These are phyloP conservation scores for Tautogolabrus adspersus DNA, from an alignment of 2,113 vertebrate genomes.

Conservation along the genomic window DNA sequence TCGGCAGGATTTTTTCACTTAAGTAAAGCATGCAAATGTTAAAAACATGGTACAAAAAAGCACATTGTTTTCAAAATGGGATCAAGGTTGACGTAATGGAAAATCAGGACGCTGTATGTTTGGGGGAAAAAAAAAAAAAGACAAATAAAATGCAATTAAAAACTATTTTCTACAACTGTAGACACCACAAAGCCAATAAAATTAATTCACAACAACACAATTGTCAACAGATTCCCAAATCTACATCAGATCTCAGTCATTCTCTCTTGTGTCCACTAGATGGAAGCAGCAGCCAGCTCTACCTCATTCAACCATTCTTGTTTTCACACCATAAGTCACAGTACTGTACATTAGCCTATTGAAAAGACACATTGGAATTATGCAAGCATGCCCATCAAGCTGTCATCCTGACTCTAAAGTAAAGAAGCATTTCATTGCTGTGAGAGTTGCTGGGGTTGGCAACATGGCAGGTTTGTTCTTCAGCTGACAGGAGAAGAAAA, in stretches of 20 bases:
- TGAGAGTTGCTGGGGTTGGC: not conserved
- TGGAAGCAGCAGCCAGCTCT: conserved; percentile 27
- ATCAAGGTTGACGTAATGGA: no score
- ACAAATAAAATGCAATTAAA: no score
- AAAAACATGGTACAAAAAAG: no score
- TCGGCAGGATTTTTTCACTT: not conserved
- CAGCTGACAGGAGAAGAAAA: conserved; percentile 28
- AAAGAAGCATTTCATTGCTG: not conserved
- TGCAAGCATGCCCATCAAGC: conserved; percentile 30
- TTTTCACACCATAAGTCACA: conserved; percentile 8
- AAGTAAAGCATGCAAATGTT: not conserved
- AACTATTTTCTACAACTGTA: no score
- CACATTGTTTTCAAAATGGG: no score
- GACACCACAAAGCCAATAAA: no score
- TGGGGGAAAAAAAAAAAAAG: no score
- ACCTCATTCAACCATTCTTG: not conserved
- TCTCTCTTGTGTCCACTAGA: conserved; percentile 47
- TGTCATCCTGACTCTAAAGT: conserved; percentile 11
- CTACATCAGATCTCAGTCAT: not conserved
- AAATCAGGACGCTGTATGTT: no score
- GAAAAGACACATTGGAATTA: conserved; percentile 11
- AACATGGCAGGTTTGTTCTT: conserved; percentile 17
- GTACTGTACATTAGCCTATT: not conserved
- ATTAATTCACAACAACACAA: no score
- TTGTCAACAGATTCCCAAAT: not conserved